Percentiles rank a stretch among this genome's conserved stretches.
These are phyloP conservation scores for Tridacna gigas DNA, from an alignment of 2,888 invertebrate species.

Conservation along the genomic window DNA sequence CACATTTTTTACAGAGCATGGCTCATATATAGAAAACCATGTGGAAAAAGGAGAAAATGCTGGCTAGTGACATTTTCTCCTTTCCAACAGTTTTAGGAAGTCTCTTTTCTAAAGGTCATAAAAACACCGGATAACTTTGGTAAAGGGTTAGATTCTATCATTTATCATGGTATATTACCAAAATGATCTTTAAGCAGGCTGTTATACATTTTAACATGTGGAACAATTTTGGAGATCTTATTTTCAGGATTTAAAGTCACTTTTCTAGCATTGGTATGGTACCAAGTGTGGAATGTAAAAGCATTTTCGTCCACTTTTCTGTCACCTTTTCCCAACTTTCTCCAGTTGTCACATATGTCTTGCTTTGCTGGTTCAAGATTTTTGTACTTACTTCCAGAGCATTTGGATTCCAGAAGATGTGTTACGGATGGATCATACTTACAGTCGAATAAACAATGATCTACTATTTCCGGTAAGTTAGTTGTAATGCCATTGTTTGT, in stretches of 20 bases:
- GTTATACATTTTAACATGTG: conserved; percentile 14
- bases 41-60: not conserved
- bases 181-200: conserved; percentile 6
- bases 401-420: not conserved
- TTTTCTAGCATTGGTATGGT: not conserved
- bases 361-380: conserved; percentile 7
- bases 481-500: not conserved
- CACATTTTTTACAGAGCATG: too few relatives aligned
- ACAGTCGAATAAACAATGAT: conserved; percentile 8
- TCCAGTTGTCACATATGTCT: conserved; percentile 17
- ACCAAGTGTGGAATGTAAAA: conserved; percentile 18
- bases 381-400: not conserved
- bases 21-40: not conserved
- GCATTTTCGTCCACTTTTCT: conserved; percentile 3
- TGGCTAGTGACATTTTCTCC: not conserved
- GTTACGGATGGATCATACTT: conserved; percentile 2
- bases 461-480: conserved; percentile 1
- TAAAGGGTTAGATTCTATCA: too few relatives aligned
- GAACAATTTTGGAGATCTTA: conserved; percentile 13
- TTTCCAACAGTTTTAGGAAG: not conserved
- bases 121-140: too few relatives aligned
- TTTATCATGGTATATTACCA: not conserved
- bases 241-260: not conserved
- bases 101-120: not conserved
- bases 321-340: conserved; percentile 5